phyloP scores from a whole-genome alignment of 2,113 vertebrate species.

The Limnothrissa miodon region DNA sequence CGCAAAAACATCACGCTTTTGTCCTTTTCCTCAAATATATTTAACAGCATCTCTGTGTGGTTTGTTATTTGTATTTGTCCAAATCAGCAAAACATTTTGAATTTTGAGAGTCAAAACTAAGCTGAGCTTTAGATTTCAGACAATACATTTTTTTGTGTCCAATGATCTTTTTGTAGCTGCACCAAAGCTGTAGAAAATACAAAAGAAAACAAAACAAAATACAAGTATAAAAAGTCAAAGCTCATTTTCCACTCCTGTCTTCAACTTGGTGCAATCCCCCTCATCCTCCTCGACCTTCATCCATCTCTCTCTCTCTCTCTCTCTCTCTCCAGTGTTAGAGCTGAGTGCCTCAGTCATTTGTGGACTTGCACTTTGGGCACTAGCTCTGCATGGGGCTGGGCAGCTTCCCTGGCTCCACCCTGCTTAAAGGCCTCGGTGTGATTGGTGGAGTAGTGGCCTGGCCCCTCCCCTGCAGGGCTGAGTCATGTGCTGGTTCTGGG shows the following conservation, averaged over 20 bases:
- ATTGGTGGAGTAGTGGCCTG: slow-evolving; percentile 36
- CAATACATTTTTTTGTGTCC: background rate
- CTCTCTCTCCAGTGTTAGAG: background rate
- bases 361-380: slow-evolving; percentile 42
- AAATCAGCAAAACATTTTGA: background rate
- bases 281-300: background rate
- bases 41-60: slow-evolving; percentile 19
- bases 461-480: slow-evolving; percentile 46
- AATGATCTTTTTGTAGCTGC: background rate
- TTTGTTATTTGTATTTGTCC: background rate
- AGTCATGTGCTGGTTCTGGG: slow-evolving; percentile 37
- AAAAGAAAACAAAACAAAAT: background rate
- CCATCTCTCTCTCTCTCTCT: background rate
- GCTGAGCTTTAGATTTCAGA: background rate
- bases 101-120: background rate
- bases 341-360: slow-evolving; percentile 4
- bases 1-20: background rate
- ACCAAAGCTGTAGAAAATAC: background rate
- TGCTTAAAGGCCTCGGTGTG: slow-evolving; percentile 51
- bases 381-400: slow-evolving; percentile 58
- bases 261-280: background rate
- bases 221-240: background rate
- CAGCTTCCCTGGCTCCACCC: slow-evolving; percentile 8
- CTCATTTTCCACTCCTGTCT: background rate
- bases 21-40: background rate